Evolutionary conservation across 2,888 invertebrate genomes (phyloP).

Genomic region (Globia sparganii): DNA sequence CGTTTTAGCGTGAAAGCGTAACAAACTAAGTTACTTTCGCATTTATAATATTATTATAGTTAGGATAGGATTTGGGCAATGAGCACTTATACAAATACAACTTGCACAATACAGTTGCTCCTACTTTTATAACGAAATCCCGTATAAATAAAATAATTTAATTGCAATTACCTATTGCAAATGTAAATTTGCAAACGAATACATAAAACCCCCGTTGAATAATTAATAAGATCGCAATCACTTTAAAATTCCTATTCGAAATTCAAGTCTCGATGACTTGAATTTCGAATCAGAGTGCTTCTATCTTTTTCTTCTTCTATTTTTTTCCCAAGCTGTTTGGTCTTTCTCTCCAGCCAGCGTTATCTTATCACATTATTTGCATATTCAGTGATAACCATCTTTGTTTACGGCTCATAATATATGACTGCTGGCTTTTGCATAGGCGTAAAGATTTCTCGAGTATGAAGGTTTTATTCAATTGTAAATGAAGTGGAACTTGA

Average conservation of each 20-base stretch:
- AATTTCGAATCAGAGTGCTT: conserved; percentile 33
- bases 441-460: conserved; percentile 32
- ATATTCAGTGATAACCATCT: conserved; percentile 72
- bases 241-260: conserved; percentile 2
- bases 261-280: too few species aligned
- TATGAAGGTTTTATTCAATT: conserved; percentile 44
- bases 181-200: too few species aligned
- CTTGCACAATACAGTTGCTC: too few species aligned
- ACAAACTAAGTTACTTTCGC: too few species aligned
- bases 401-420: conserved; percentile 70
- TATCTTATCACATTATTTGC: conserved; percentile 71
- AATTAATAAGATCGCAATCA: conserved; percentile 14
- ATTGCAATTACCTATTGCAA: too few species aligned
- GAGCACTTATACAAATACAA: too few species aligned
- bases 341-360: conserved; percentile 45
- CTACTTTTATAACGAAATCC: neutral
- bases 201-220: neutral
- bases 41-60: too few species aligned
- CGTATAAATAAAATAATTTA: too few species aligned
- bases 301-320: too few species aligned
- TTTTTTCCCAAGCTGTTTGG: conserved; percentile 45
- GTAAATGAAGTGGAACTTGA: conserved; percentile 19
- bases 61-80: neutral
- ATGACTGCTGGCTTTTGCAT: conserved; percentile 52
- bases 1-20: too few species aligned